Conservation (phyloP, 2,888 invertebrate species). For the Drosophila parthenogenetica region DNA sequence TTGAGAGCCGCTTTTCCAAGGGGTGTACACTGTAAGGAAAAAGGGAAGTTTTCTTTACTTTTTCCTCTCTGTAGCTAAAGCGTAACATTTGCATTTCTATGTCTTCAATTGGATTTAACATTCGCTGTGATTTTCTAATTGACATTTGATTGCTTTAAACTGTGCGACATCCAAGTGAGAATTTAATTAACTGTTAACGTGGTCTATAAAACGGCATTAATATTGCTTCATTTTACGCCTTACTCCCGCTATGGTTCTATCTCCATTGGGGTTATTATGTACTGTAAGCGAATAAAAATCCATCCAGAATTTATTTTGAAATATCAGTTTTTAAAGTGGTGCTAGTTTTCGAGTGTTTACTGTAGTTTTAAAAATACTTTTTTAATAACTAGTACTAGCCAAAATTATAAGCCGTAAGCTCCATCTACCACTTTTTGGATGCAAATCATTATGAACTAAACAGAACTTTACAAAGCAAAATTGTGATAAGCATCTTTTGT, state of each 20-base stretch:
- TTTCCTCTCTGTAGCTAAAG: no score
- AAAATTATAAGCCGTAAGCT: neutral
- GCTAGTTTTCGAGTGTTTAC: no score
- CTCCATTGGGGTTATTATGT: no score
- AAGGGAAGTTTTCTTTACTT: no score
- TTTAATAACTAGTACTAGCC: neutral
- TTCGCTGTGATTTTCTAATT: constrained; percentile 38
- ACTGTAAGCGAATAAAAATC: no score
- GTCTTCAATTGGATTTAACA: constrained; percentile 29
- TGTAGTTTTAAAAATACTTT: no score
- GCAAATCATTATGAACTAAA: constrained; percentile 2
- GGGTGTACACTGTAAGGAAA: no score
- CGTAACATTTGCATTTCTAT: constrained; percentile 42
- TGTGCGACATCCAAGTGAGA: neutral
- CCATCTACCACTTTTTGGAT: constrained; percentile 1
- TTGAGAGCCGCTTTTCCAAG: neutral
- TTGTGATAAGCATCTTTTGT: constrained; percentile 20
- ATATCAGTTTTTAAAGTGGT: no score
- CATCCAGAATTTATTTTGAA: no score
- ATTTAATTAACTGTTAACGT: constrained; percentile 8
- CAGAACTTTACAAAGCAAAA: constrained; percentile 13
- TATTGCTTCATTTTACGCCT: no score
- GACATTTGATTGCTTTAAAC: constrained; percentile 37
- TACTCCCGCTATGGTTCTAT: no score
- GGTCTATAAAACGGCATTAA: neutral